These are phyloP conservation scores for Eristalis intricaria DNA, from an alignment of 2,888 invertebrate genomes.

Conservation along the genomic window DNA sequence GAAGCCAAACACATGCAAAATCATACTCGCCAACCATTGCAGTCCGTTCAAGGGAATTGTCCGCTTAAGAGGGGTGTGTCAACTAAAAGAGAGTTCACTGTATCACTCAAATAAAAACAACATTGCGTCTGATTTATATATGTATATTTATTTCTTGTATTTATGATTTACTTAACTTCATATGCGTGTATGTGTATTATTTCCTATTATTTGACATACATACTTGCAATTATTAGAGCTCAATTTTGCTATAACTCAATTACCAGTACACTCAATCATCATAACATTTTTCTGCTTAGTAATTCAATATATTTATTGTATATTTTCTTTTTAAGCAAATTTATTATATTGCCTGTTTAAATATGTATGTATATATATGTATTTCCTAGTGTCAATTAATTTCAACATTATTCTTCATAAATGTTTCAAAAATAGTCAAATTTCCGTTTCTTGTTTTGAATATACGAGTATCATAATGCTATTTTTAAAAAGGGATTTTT, in stretches of 20 bases:
- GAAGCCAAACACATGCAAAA: no score
- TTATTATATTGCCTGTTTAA: slow-evolving; percentile 2
- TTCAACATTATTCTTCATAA: slow-evolving; percentile 21
- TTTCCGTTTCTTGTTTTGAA: slow-evolving; percentile 15
- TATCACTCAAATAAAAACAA: background rate
- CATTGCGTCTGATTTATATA: background rate
- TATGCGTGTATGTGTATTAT: slow-evolving; percentile 45
- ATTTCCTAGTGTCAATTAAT: slow-evolving; percentile 27
- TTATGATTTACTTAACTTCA: slow-evolving; percentile 51
- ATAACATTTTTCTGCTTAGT: slow-evolving; percentile 30
- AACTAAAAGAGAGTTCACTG: no score
- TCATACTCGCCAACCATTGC: no score
- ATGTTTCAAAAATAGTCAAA: slow-evolving; percentile 56
- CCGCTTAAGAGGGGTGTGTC: no score
- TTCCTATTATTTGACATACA: slow-evolving; percentile 42
- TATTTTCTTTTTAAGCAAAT: slow-evolving; percentile 39
- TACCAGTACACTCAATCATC: slow-evolving; percentile 47
- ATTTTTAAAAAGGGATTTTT: slow-evolving; percentile 24
- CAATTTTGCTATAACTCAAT: slow-evolving; percentile 44
- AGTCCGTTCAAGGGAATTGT: no score
- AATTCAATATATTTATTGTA: slow-evolving; percentile 39
- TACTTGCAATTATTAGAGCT: slow-evolving; percentile 46
- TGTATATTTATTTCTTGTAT: background rate
- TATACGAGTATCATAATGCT: slow-evolving; percentile 23
- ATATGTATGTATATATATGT: background rate